These are phyloP conservation scores for Anguilla pacifica DNA, from an alignment of 2,797 vertebrate genomes.

Conservation along the genomic window DNA sequence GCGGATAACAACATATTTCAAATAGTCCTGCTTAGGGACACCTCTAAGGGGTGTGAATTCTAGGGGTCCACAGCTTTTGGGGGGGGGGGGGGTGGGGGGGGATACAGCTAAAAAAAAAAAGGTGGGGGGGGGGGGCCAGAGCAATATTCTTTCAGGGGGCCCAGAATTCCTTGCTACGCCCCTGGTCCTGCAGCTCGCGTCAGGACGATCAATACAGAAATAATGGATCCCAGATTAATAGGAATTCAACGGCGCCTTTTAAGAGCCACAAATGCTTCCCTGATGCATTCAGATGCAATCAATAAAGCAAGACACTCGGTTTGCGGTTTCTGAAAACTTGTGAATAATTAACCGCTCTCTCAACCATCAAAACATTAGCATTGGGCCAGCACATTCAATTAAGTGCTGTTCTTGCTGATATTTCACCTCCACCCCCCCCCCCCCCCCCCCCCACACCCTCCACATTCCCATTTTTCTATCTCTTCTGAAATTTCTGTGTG, in stretches of 20 bases:
- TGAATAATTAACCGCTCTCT: constrained; percentile 69
- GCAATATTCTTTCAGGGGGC: too few species aligned
- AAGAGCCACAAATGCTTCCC: constrained; percentile 25
- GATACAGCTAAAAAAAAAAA: too few species aligned
- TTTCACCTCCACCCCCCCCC: constrained; percentile 31
- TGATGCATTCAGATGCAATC: constrained; percentile 56
- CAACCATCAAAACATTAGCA: constrained; percentile 52
- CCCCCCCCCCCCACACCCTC: constrained; percentile 41
- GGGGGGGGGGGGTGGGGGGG: too few species aligned
- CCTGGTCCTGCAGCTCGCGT: not conserved
- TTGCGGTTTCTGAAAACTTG: constrained; percentile 58
- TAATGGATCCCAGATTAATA: constrained; percentile 64
- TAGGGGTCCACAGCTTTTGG: too few species aligned
- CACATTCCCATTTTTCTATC: constrained; percentile 35
- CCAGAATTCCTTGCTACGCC: too few species aligned
- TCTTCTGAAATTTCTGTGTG: constrained; percentile 48
- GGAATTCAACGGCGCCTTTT: constrained; percentile 53
- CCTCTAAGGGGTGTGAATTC: too few species aligned
- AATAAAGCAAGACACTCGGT: constrained; percentile 62
- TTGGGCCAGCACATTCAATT: constrained; percentile 25
- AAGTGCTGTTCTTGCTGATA: not conserved
- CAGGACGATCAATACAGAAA: not conserved
- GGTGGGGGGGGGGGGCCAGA: too few species aligned
- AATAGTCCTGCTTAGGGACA: too few species aligned
- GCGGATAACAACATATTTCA: not conserved